A percentile compares a stretch with the other conserved stretches of the same genome.
Conservation (phyloP, 2,113 vertebrate species). For the Paradisaea rubra region DNA sequence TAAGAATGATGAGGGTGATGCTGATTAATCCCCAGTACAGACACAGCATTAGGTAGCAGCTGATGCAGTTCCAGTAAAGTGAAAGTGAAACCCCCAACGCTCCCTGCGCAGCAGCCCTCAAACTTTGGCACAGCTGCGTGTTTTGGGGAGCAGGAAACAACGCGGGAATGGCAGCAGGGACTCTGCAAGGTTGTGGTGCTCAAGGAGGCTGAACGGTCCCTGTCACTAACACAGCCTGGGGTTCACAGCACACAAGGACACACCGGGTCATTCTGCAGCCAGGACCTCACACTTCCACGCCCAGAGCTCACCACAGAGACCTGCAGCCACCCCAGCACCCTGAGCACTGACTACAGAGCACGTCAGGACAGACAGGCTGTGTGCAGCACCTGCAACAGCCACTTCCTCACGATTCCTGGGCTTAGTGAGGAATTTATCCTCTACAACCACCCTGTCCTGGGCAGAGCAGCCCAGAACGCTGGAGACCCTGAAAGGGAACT, state of each 20-base stretch:
- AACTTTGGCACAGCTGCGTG: neutral
- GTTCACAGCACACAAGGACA: neutral
- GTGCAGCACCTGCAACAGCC: neutral
- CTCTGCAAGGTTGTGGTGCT: fast-evolving
- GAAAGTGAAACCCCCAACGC: neutral
- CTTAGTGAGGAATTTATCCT: neutral
- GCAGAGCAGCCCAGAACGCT: fast-evolving
- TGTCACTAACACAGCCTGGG: neutral
- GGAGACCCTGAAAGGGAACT: neutral
- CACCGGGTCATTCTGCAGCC: neutral
- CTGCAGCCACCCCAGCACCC: neutral
- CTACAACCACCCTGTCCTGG: neutral
- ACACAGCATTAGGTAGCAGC: neutral
- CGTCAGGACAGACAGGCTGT: neutral
- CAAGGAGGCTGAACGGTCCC: neutral
- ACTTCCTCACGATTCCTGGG: neutral
- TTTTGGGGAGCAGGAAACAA: neutral
- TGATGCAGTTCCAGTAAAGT: neutral
- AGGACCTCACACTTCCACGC: neutral
- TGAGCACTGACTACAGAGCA: neutral
- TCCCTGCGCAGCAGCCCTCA: neutral
- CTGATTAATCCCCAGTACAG: neutral
- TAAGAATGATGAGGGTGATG: neutral
- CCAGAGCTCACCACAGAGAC: neutral
- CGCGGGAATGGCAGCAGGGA: neutral